These are phyloP conservation scores for Cataglyphis rosenhaueri DNA, from an alignment of 2,888 invertebrate genomes.

Conservation along the genomic window DNA sequence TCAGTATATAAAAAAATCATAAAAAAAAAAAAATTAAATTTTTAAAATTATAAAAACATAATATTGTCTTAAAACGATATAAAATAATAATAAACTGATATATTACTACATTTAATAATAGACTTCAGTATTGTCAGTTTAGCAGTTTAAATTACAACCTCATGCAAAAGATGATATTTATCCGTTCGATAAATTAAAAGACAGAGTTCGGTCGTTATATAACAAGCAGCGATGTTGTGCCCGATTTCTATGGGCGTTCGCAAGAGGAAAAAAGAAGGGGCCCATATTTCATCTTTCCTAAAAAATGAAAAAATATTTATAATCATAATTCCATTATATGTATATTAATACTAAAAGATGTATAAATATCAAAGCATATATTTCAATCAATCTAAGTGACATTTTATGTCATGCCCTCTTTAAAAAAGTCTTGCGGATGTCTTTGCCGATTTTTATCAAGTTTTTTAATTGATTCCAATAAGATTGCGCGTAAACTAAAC, in stretches of 20 bases:
- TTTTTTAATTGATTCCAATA: slow-evolving; percentile 58
- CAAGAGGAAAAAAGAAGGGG: no score
- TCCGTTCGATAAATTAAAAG: slow-evolving; percentile 9
- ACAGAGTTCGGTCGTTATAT: slow-evolving; percentile 2
- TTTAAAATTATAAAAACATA: neutral
- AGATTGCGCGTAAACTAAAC: slow-evolving; percentile 35
- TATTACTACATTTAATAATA: neutral
- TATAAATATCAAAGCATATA: no score
- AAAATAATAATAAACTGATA: neutral
- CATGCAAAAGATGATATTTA: neutral
- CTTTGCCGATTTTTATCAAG: slow-evolving; percentile 26
- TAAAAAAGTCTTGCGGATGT: no score
- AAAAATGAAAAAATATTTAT: no score
- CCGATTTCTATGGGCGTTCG: slow-evolving; percentile 18
- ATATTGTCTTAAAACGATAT: neutral
- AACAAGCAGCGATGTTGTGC: slow-evolving; percentile 4
- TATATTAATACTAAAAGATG: no score
- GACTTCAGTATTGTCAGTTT: neutral
- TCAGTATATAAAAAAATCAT: neutral
- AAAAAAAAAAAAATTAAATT: neutral
- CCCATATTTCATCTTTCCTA: no score
- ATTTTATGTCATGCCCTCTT: no score
- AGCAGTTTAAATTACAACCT: neutral
- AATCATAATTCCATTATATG: no score
- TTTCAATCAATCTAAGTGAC: no score